These are phyloP conservation scores for Proterorhinus semilunaris DNA, from an alignment of 2,113 vertebrate species.

Conservation along the genomic window DNA sequence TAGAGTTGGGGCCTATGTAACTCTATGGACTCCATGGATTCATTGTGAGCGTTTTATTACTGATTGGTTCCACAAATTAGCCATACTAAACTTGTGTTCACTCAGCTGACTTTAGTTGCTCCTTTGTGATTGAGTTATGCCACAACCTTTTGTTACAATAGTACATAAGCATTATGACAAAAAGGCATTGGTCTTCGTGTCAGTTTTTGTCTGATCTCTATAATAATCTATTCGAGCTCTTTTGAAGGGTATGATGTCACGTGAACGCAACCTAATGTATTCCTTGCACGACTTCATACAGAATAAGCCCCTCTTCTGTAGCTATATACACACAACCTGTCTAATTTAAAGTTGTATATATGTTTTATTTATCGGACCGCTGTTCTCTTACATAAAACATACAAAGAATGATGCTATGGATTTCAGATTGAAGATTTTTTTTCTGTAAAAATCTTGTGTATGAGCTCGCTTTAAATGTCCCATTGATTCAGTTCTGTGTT, in stretches of 20 bases:
- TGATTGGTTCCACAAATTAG: too few relatives aligned
- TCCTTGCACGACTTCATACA: slow-evolving; percentile 13
- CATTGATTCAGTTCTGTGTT: slow-evolving; percentile 25
- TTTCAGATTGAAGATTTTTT: slow-evolving; percentile 31
- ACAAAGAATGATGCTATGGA: slow-evolving; percentile 15
- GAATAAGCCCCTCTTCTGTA: slow-evolving; percentile 3
- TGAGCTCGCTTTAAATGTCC: slow-evolving; percentile 49
- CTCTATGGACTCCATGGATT: slow-evolving; percentile 24
- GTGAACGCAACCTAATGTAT: too few relatives aligned
- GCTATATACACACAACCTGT: slow-evolving; percentile 8
- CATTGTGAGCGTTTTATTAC: background rate
- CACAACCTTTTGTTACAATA: too few relatives aligned
- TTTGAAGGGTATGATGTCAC: too few relatives aligned
- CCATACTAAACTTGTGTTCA: too few relatives aligned
- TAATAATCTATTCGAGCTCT: too few relatives aligned
- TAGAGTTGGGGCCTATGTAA: too few relatives aligned
- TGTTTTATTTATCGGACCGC: slow-evolving; percentile 60
- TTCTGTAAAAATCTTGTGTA: slow-evolving; percentile 44
- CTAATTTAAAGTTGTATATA: slow-evolving; percentile 54
- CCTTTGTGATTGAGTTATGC: too few relatives aligned
- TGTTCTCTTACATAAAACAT: slow-evolving; percentile 36
- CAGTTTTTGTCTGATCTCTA: too few relatives aligned
- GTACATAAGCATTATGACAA: too few relatives aligned
- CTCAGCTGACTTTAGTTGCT: too few relatives aligned
- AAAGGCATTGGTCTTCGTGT: too few relatives aligned